Percentiles rank a stretch among this genome's conserved stretches.
Evolutionary conservation across 2,888 invertebrate species (phyloP).

Genomic region (Helleia helle): DNA sequence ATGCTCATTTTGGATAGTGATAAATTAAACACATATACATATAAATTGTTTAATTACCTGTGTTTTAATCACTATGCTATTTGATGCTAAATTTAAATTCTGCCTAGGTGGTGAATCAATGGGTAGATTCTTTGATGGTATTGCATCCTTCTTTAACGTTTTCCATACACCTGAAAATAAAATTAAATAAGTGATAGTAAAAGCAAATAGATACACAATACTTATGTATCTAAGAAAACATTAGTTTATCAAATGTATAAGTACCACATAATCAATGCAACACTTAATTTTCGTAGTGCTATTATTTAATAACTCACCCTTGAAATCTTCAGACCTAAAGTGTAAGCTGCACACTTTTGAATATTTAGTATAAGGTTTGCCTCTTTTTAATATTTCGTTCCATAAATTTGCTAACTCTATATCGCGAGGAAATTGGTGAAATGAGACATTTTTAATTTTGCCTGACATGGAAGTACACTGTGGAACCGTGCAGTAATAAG

Average conservation of each 20-base stretch:
- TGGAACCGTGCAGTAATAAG: slow-evolving; percentile 68
- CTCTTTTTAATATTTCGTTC: slow-evolving; percentile 61
- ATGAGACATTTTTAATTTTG: slow-evolving; percentile 64
- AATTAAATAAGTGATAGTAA: too few species aligned
- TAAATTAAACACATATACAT: too few species aligned
- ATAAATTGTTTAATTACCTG: too few species aligned
- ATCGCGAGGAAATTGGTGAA: slow-evolving; percentile 63
- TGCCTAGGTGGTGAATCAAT: slow-evolving; percentile 39
- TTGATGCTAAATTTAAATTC: slow-evolving; percentile 29
- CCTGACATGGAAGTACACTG: slow-evolving; percentile 69
- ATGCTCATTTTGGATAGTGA: too few species aligned
- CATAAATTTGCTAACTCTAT: slow-evolving; percentile 55
- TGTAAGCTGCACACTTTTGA: slow-evolving; percentile 69
- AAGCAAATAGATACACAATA: too few species aligned
- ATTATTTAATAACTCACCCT: slow-evolving; percentile 36
- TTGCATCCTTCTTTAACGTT: slow-evolving; percentile 58
- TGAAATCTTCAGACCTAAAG: slow-evolving; percentile 60
- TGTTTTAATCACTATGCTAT: slow-evolving; percentile 31
- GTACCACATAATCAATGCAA: too few species aligned
- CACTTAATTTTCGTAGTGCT: too few species aligned
- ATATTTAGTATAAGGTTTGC: slow-evolving; percentile 67
- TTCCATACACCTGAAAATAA: slow-evolving; percentile 51
- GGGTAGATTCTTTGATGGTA: slow-evolving; percentile 60
- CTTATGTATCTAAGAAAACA: too few species aligned
- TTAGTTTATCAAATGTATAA: too few species aligned